phyloP scores from a whole-genome alignment of 2,797 vertebrate genomes.

The Geotrypetes seraphini region DNA sequence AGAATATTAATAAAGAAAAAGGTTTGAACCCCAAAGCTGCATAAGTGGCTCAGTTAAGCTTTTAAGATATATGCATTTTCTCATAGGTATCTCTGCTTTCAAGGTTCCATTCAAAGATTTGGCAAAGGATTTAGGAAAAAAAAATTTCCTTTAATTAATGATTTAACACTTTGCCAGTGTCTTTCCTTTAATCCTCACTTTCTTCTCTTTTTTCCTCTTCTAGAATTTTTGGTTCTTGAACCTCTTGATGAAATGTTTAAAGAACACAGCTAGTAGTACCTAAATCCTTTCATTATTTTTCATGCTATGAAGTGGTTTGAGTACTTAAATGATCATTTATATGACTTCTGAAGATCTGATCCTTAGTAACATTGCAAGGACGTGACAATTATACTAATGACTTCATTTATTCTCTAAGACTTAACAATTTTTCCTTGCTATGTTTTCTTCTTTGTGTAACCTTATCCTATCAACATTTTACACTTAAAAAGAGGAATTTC shows the following conservation, averaged over 20 bases:
- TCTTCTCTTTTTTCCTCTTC: background rate
- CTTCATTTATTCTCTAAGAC: slow-evolving; percentile 1
- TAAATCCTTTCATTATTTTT: slow-evolving; percentile 18
- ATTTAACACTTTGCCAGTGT: background rate
- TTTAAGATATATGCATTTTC: too few relatives aligned
- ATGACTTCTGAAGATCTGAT: slow-evolving; percentile 4
- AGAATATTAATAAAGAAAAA: too few relatives aligned
- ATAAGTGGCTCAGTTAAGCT: too few relatives aligned
- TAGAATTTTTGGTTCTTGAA: background rate
- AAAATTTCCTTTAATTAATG: background rate
- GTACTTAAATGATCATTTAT: slow-evolving; percentile 19
- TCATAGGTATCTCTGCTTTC: too few relatives aligned
- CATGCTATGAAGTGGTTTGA: slow-evolving; percentile 10
- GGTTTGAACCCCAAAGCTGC: too few relatives aligned
- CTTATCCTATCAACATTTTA: too few relatives aligned
- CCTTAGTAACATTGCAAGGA: background rate
- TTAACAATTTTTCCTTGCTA: slow-evolving; percentile 1
- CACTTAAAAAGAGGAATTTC: too few relatives aligned
- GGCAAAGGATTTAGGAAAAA: too few relatives aligned
- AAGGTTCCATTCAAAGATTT: too few relatives aligned
- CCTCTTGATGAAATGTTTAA: background rate
- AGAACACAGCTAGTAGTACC: background rate
- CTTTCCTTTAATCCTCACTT: background rate
- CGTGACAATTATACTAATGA: slow-evolving; percentile 5
- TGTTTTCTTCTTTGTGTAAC: slow-evolving; percentile 2